Evolutionary conservation across 2,888 invertebrate genomes (phyloP).

Genomic region (Trypoxylon attenuatum): DNA sequence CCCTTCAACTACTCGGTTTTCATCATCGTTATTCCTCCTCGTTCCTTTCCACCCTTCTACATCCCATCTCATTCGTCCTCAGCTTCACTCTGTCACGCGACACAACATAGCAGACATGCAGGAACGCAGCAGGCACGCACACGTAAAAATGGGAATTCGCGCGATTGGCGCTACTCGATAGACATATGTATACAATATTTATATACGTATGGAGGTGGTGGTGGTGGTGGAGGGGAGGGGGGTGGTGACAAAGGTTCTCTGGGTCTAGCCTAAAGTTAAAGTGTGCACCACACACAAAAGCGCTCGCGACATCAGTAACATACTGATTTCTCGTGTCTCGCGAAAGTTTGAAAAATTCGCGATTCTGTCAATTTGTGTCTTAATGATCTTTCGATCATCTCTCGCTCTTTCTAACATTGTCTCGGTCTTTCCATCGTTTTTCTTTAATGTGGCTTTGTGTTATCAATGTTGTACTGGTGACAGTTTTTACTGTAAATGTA

Average conservation of each 20-base stretch:
- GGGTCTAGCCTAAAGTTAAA: constrained; percentile 36
- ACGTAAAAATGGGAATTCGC: constrained; percentile 26
- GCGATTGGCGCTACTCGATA: constrained; percentile 17
- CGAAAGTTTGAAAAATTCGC: no score
- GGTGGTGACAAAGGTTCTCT: constrained; percentile 32
- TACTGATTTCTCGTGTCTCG: background rate
- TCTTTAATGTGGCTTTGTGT: background rate
- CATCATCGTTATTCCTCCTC: background rate
- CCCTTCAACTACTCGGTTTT: background rate
- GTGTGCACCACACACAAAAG: constrained; percentile 45
- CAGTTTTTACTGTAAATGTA: background rate
- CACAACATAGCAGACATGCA: constrained; percentile 10
- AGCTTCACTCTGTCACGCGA: constrained; percentile 3
- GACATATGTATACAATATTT: constrained; percentile 10
- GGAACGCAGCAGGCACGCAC: background rate
- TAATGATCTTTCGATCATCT: background rate
- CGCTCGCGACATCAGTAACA: constrained; percentile 29
- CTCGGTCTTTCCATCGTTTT: background rate
- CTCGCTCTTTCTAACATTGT: background rate
- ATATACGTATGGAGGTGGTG: constrained; percentile 24
- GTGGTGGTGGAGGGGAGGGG: constrained; percentile 31
- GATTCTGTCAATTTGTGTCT: no score
- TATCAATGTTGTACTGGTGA: no score
- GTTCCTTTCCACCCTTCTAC: background rate
- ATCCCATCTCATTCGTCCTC: background rate